Evolutionary conservation across 2,797 vertebrate species (phyloP).

Genomic region (Sus cebifrons): DNA sequence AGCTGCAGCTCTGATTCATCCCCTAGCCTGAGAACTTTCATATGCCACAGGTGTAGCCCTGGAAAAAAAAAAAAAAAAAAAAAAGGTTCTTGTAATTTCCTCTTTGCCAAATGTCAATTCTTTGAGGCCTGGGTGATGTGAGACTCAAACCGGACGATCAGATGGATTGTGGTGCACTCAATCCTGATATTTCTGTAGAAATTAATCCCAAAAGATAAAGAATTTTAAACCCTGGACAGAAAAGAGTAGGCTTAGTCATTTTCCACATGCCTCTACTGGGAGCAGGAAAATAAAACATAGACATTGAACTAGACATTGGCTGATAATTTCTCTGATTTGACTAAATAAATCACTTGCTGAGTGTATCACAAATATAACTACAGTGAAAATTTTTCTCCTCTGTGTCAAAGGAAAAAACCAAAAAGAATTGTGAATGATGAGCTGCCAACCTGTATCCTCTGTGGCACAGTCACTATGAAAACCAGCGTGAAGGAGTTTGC

Average conservation of each 20-base stretch:
- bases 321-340: background rate
- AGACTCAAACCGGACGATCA: background rate
- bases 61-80: no score
- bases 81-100: conserved; percentile 24
- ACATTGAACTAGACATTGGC: background rate
- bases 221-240: background rate
- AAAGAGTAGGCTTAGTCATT: background rate
- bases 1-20: no score
- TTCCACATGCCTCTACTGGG: background rate
- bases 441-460: conserved; percentile 92
- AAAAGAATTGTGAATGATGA: conserved; percentile 91
- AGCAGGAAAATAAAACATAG: background rate
- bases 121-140: background rate
- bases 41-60: no score
- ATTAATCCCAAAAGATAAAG: background rate
- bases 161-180: background rate
- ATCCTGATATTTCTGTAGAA: background rate
- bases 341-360: conserved; percentile 3
- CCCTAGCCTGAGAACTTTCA: no score
- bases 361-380: background rate
- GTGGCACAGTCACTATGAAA: conserved; percentile 92
- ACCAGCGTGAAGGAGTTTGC: conserved; percentile 91
- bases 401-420: conserved; percentile 82
- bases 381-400: conserved; percentile 63
- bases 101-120: background rate